Conservation (phyloP, 1,140 invertebrate species). For the Venturia canescens region DNA sequence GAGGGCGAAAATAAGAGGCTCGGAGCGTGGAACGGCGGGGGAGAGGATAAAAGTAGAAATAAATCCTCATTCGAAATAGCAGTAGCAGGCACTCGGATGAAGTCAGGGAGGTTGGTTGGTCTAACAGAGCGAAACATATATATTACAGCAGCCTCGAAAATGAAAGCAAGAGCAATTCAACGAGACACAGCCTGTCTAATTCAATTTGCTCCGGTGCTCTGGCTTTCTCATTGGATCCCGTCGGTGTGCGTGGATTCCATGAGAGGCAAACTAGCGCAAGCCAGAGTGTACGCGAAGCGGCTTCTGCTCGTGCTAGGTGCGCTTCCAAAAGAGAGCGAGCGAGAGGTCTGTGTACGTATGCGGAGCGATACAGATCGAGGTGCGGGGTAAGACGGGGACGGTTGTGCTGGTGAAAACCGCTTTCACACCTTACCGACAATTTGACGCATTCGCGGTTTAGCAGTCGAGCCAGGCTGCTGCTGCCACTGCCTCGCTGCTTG, state of each 20-base stretch:
- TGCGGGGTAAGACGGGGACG: background rate
- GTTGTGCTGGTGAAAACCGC: conserved; percentile 43
- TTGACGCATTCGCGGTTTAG: conserved; percentile 53
- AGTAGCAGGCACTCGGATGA: conserved; percentile 16
- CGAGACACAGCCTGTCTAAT: conserved; percentile 65
- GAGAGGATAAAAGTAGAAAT: conserved; percentile 15
- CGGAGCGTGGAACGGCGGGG: background rate
- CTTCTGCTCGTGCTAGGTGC: conserved; percentile 8
- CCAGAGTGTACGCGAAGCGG: background rate
- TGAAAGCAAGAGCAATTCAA: conserved; percentile 63
- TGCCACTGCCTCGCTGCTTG: background rate
- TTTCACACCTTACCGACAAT: conserved; percentile 57
- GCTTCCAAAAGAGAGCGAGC: background rate
- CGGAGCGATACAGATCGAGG: background rate
- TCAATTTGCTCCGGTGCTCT: conserved; percentile 62
- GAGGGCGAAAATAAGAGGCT: too few relatives aligned
- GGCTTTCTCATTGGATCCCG: conserved; percentile 50
- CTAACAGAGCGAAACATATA: conserved; percentile 33
- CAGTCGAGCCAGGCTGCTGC: conserved; percentile 29
- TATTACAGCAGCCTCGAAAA: conserved; percentile 55
- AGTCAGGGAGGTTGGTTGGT: conserved; percentile 9
- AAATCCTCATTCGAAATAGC: conserved; percentile 33
- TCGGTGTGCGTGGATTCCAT: background rate
- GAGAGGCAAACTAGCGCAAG: conserved; percentile 7
- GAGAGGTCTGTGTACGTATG: too few relatives aligned